Evolutionary conservation across 2,797 vertebrate species (phyloP), one percentile per base, ranked within the genome.

Genomic region (Pachyuromys duprasi): DNA sequence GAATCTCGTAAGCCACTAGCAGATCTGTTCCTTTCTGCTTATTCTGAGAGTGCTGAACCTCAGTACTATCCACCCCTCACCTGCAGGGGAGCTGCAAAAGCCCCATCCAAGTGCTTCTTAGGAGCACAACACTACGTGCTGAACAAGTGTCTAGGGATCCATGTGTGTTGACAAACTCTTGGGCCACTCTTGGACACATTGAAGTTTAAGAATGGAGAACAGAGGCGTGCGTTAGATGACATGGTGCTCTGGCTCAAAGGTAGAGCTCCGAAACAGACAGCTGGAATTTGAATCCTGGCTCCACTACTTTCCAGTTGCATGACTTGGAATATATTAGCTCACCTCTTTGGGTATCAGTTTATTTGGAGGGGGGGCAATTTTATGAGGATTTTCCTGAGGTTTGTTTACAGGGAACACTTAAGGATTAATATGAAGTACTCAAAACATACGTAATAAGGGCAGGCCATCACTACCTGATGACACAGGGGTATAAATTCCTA

Each of bases 381-480:
- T 36, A 69, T 42, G 42, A 75, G 26, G 15, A 15, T 5, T 75
- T n/a, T 72, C 74, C 53, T 57, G 0, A 86, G 75, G 74, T 26
- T 74, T 92, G 69, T 90, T 49, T 93, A 83, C 39, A 76, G 22
- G 18, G 69, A 89, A 22, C 8, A 79, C 83, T 88, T 53, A 62
- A 88, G 36, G 6, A 31, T 49, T 55, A 45, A 17, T 60, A 28
- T 74, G n/a, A 92, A 76, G 17, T 31, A 24, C 62, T 94, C 55
- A 81, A 79, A 92, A 92, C 14, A 63, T 39, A 86, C 8, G 14
- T 36, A 62, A 22, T 24, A 69, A 74, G 20, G 18, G n/a, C 5
- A 81, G 36, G 8, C 9, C 82, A 79, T 39, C 53, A 72, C 49
- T 17, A 14, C 26, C 5, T 31, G 75, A 53, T 18, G 42, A 67